A percentile compares a stretch with the other conserved stretches of the same genome.
Conservation (phyloP, 2,113 vertebrate species). For the Bubo scandiacus region DNA sequence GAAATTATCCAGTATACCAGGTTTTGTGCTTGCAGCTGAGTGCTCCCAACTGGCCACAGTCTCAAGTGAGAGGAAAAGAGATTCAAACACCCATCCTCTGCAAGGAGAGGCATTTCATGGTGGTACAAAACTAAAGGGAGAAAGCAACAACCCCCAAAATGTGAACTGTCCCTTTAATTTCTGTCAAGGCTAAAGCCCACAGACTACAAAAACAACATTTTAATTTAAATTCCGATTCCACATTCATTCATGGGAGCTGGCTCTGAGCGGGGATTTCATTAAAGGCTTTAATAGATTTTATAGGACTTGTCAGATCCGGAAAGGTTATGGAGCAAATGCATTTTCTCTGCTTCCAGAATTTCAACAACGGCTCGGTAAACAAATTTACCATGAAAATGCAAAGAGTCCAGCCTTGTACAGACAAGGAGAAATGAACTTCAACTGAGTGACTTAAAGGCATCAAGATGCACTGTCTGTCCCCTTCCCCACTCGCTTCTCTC, state of each 20-base stretch:
- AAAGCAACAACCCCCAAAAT: background rate
- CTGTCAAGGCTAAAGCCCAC: constrained; percentile 47
- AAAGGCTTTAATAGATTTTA: constrained; percentile 79
- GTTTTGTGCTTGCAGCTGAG: background rate
- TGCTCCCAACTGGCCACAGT: background rate
- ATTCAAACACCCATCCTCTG: background rate
- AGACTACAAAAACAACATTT: constrained; percentile 71
- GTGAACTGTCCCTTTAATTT: constrained; percentile 58
- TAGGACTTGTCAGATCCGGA: constrained; percentile 72
- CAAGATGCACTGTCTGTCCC: background rate
- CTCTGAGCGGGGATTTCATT: constrained; percentile 73
- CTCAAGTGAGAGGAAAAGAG: background rate
- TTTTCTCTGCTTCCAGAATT: constrained; percentile 76
- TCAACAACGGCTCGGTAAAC: constrained; percentile 66
- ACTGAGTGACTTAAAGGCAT: constrained; percentile 13
- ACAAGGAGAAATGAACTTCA: constrained; percentile 53
- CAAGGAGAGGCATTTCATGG: background rate
- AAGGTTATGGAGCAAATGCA: constrained; percentile 75
- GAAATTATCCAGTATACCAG: background rate
- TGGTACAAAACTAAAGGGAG: background rate
- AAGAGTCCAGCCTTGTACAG: constrained; percentile 23
- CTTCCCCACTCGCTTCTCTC: background rate
- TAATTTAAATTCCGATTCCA: constrained; percentile 75
- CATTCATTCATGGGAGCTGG: constrained; percentile 70
- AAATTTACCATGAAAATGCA: constrained; percentile 70